Evolutionary conservation across 35 echinoderm and acorn worm genomes (phyloP).

Genomic region (Chiridota heheva): DNA sequence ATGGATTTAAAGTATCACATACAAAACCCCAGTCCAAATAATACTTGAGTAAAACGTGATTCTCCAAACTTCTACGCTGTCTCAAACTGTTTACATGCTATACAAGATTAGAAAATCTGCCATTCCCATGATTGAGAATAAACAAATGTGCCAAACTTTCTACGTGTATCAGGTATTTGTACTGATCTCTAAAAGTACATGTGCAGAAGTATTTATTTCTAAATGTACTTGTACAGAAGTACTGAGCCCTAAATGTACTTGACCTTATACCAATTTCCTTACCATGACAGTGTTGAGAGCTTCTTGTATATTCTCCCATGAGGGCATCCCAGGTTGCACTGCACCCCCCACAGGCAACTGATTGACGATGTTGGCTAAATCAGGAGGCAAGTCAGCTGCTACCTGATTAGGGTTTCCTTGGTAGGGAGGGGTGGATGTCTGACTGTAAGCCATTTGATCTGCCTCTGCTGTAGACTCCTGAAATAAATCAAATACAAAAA

Average conservation of each 20-base stretch:
- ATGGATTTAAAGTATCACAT: no score
- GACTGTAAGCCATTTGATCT: no score
- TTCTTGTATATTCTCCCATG: conserved; percentile 28
- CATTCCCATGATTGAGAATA: neutral
- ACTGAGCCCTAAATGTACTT: neutral
- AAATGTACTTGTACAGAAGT: no score
- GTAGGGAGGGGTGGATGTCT: no score
- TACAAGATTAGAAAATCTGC: neutral
- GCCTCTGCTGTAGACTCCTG: neutral
- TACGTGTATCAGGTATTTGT: neutral
- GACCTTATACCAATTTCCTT: neutral
- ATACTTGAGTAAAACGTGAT: no score
- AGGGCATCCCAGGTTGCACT: neutral
- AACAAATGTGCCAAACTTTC: neutral
- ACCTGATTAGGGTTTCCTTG: neutral
- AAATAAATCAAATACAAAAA: neutral
- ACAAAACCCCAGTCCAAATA: no score
- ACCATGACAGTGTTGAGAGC: conserved; percentile 26
- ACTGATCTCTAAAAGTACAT: neutral
- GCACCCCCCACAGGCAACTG: neutral
- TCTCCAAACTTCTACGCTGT: no score
- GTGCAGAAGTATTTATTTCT: neutral
- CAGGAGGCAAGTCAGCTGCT: neutral
- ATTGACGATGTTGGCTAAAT: conserved; percentile 1
- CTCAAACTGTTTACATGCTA: neutral